Conservation (phyloP, 2,888 invertebrate species). For the Synanthedon vespiformis region DNA sequence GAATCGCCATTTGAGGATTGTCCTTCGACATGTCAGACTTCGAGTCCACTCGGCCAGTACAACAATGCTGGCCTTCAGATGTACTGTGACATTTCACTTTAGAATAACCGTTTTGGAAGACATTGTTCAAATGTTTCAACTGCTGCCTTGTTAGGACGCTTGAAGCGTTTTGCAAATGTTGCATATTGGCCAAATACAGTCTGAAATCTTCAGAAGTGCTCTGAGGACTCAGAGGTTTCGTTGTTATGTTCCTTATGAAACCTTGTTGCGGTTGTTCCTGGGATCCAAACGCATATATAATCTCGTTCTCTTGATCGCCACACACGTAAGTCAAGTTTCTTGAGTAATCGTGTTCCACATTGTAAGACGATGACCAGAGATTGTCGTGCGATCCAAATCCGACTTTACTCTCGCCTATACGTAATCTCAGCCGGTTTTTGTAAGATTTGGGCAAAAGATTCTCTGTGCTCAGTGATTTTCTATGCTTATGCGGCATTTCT, state of each 20-base stretch:
- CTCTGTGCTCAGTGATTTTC: constrained; percentile 73
- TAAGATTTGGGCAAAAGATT: constrained; percentile 68
- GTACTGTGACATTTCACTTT: constrained; percentile 47
- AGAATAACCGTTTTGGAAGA: constrained; percentile 70
- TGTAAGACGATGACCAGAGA: constrained; percentile 56
- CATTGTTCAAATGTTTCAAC: constrained; percentile 67
- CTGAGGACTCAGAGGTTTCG: constrained; percentile 75
- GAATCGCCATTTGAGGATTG: constrained; percentile 50
- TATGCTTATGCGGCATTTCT: constrained; percentile 46
- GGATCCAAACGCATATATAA: constrained; percentile 58
- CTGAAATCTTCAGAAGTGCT: constrained; percentile 78
- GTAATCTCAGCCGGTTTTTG: constrained; percentile 43
- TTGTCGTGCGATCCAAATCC: constrained; percentile 66
- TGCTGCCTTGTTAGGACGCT: constrained; percentile 73
- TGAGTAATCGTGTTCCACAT: constrained; percentile 43
- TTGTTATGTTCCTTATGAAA: constrained; percentile 69
- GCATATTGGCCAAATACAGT: constrained; percentile 78
- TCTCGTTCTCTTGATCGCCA: constrained; percentile 63
- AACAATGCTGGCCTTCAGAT: constrained; percentile 41
- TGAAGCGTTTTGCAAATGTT: constrained; percentile 78
- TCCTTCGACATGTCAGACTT: constrained; percentile 27
- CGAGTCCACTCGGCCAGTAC: constrained; percentile 31
- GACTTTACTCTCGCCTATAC: constrained; percentile 33
- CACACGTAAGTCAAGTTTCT: constrained; percentile 55
- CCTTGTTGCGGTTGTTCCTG: constrained; percentile 44